Conservation (phyloP, 2,797 vertebrate genomes). For the Amphiprion clarkii region DNA sequence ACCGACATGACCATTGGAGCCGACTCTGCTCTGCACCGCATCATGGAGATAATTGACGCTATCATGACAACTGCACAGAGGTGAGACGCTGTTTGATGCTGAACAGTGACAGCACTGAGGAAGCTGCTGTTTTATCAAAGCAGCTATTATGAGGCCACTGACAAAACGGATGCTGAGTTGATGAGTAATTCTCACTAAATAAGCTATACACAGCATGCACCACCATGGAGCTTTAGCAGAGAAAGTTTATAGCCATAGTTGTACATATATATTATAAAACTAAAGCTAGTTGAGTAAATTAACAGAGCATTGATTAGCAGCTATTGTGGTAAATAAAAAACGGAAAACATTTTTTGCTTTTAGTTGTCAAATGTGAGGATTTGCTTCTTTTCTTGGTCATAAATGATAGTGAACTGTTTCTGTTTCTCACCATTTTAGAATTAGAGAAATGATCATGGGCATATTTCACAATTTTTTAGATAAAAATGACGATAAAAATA, state of each 20-base stretch:
- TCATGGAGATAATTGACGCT: conserved; percentile 95
- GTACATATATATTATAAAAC: not conserved
- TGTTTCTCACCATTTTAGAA: too few relatives aligned
- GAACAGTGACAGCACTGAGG: conserved; percentile 10
- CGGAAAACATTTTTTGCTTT: not conserved
- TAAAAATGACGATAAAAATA: too few relatives aligned
- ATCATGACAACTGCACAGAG: conserved; percentile 96
- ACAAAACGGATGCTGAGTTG: not conserved
- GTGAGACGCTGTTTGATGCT: conserved; percentile 67
- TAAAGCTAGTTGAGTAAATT: not conserved
- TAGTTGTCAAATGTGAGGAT: too few relatives aligned
- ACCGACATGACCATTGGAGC: conserved; percentile 99
- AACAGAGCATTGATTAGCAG: not conserved
- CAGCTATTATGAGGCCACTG: not conserved
- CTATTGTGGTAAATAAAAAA: not conserved
- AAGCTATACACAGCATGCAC: not conserved
- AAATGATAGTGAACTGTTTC: too few relatives aligned
- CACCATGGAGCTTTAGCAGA: not conserved
- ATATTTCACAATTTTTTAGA: too few relatives aligned
- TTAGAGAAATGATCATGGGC: too few relatives aligned
- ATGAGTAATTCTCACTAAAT: not conserved
- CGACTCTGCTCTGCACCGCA: conserved; percentile 94
- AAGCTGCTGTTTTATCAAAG: conserved; percentile 16
- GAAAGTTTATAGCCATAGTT: not conserved
- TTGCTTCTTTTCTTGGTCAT: too few relatives aligned